These are phyloP conservation scores for Drosophila punjabiensis DNA, from an alignment of 1,140 invertebrate species.

Conservation along the genomic window DNA sequence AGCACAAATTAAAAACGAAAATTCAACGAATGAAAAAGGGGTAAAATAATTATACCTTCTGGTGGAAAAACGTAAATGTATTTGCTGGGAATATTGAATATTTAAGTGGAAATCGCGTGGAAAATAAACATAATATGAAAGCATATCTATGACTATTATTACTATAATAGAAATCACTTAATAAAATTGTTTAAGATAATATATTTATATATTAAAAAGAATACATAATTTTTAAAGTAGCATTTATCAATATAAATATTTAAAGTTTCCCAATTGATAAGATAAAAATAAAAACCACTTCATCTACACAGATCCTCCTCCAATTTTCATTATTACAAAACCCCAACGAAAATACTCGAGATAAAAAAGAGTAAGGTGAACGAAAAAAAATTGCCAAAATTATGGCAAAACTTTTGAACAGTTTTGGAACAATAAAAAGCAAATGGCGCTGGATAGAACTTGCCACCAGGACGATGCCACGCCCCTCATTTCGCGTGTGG, in stretches of 20 bases:
- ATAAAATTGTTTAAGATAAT: not conserved
- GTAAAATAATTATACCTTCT: conserved; percentile 15
- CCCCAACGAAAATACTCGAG: conserved; percentile 7
- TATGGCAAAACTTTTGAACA: conserved; percentile 79
- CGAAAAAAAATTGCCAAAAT: conserved; percentile 54
- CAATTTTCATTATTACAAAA: conserved; percentile 44
- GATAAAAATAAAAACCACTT: not conserved
- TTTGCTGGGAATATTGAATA: not conserved
- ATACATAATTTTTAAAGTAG: not conserved
- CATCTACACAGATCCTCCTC: not conserved
- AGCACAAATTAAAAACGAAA: conserved; percentile 17
- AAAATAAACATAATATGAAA: not conserved
- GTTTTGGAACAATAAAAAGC: conserved; percentile 81
- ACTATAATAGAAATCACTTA: not conserved
- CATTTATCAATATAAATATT: not conserved
- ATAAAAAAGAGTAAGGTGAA: conserved; percentile 40
- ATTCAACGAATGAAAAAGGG: not conserved
- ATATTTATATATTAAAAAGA: not conserved
- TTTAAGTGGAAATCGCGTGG: not conserved
- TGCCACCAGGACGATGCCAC: conserved; percentile 45
- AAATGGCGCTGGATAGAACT: conserved; percentile 75
- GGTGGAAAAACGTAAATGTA: conserved; percentile 2
- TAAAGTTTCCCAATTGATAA: not conserved
- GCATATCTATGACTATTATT: not conserved
- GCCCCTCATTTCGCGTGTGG: conserved; percentile 36